Base-by-base conservation (phyloP, 2,888 invertebrate species). In the Napeogenes inachia region DNA sequence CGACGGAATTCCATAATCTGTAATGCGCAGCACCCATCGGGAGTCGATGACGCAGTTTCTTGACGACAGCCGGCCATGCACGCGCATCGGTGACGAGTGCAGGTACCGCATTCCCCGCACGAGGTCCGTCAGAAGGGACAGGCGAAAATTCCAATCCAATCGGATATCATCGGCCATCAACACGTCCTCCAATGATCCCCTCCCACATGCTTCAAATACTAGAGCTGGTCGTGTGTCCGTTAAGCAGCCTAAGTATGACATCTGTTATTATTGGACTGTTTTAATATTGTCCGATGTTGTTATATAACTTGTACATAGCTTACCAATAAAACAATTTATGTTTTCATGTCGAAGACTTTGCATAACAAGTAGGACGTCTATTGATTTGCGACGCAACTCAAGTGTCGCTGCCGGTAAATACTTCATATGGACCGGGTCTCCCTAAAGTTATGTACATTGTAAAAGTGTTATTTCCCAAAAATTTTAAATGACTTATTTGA, bases 21-120 rank as follows among this genome's bases (percentile, higher is more conserved):
- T 96, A 69, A 99, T 92, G 89, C 98, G 98, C 64, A 99, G 92
- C 64, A 98, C 97, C 98, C 98, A 99, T 70, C 98, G 93, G 62
- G 97, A 96, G 87, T 99, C 98, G 65, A 99, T 97, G 54, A 97
- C 96, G 88, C 98, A 98, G 89, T 97, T 97, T 67, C 97, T 92
- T 54, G 98, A 98, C 4, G 96, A 94, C 60, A 98, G 91, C 72
- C 94, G 94, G 46, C 98, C 98, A 85, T 98, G 98, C 68, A 94
- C 93, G 72, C 95, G 93, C 73, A 97, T 91, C 13, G 96, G 93
- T 32, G 95, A 94, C 54, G 94, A 92, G 87, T 99, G 98, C 60
- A 99, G 89, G 83, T 97, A 97, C 75, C 96, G 94, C 94, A 98
- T 95, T 55, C 98, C 98, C 94, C 96, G 92, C 72, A 98, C 97